These are phyloP conservation scores for Myiagra hebetior DNA, from an alignment of 2,113 vertebrate genomes.

Conservation along the genomic window DNA sequence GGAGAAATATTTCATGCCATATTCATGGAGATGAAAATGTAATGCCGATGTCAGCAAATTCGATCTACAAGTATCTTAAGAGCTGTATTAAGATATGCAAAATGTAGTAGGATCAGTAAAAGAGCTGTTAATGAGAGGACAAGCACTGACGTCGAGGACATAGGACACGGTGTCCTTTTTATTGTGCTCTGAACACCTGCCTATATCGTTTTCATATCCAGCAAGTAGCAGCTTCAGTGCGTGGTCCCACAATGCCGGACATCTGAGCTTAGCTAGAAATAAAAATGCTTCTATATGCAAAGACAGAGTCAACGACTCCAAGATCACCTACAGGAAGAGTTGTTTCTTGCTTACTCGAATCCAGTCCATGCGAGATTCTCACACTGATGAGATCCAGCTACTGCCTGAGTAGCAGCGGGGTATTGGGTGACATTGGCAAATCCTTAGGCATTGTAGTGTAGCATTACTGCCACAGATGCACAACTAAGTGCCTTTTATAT, in stretches of 20 bases:
- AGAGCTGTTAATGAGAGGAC: background rate
- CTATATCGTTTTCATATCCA: background rate
- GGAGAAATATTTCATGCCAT: background rate
- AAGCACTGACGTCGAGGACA: background rate
- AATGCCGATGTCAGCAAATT: background rate
- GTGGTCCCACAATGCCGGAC: background rate
- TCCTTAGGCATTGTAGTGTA: background rate
- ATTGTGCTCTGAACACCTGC: background rate
- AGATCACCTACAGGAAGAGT: background rate
- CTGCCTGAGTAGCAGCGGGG: background rate
- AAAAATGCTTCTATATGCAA: background rate
- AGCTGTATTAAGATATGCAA: background rate
- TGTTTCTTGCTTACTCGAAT: background rate
- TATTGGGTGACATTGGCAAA: background rate
- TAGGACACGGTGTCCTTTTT: background rate
- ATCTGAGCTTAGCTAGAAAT: background rate
- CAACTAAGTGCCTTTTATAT: background rate
- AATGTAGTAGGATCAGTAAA: background rate
- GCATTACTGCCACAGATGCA: background rate
- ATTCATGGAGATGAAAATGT: background rate
- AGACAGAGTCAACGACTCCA: background rate
- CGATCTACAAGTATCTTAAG: background rate
- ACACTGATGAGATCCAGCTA: background rate
- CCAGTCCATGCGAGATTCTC: background rate
- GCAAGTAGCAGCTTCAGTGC: background rate